Percentiles rank a stretch among this genome's conserved stretches.
Evolutionary conservation across 1,140 invertebrate genomes (phyloP).

Genomic region (Platorchestia sp.): DNA sequence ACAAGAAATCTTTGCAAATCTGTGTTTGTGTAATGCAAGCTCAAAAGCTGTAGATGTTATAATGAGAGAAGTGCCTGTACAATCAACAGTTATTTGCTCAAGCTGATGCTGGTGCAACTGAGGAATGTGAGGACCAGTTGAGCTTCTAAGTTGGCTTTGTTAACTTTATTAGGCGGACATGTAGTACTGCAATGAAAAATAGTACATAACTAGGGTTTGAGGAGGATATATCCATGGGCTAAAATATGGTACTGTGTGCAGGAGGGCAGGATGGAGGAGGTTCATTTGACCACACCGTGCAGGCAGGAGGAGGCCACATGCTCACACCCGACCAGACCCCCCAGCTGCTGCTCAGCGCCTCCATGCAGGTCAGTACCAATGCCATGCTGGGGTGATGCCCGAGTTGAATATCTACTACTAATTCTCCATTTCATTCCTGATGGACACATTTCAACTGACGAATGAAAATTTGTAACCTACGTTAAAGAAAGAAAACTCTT

Average conservation of each 20-base stretch:
- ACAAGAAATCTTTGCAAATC: not conserved
- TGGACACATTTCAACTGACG: too few species aligned
- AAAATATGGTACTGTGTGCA: not conserved
- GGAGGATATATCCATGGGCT: not conserved
- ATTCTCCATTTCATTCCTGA: too few species aligned
- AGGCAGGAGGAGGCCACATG: not conserved
- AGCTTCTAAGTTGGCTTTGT: not conserved
- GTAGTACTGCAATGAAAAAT: not conserved
- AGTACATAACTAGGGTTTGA: not conserved
- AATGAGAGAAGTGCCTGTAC: not conserved
- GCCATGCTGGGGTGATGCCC: too few species aligned
- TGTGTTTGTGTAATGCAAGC: too few species aligned
- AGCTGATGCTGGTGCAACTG: not conserved
- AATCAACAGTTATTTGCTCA: not conserved
- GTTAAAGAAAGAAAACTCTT: too few species aligned
- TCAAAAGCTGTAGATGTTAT: too few species aligned
- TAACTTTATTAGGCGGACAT: not conserved
- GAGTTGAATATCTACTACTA: too few species aligned
- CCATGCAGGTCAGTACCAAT: not conserved
- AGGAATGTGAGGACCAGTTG: not conserved
- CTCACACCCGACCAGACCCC: not conserved
- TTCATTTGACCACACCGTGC: not conserved
- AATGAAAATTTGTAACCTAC: too few species aligned
- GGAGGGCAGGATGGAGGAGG: not conserved
- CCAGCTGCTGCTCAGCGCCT: not conserved